phyloP scores from a whole-genome alignment of 2,797 vertebrate genomes.

The Sebastes minor region DNA sequence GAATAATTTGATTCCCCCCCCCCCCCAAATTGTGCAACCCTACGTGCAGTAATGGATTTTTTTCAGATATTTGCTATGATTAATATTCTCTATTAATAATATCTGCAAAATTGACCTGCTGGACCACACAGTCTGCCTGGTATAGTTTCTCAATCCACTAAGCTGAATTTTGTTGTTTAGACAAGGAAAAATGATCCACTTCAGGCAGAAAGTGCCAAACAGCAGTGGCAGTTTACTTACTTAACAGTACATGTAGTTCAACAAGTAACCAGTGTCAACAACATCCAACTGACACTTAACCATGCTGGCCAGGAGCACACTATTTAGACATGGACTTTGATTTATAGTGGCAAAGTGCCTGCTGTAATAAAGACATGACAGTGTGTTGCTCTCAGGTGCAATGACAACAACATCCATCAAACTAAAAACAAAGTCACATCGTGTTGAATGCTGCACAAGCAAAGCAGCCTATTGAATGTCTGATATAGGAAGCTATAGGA shows the following conservation, averaged over 20 bases:
- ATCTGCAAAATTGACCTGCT: neutral
- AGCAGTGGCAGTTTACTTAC: neutral
- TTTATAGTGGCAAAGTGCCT: constrained; percentile 4
- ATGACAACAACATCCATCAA: constrained; percentile 48
- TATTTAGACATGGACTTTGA: constrained; percentile 10
- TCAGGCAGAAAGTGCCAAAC: neutral
- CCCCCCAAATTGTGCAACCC: too few relatives aligned
- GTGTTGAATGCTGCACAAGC: neutral
- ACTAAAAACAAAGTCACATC: constrained; percentile 29
- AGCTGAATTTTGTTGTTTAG: neutral
- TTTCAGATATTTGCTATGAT: neutral
- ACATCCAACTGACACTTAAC: neutral
- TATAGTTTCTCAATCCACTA: neutral
- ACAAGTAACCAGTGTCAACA: constrained; percentile 1
- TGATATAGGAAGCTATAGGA: neutral
- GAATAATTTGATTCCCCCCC: too few relatives aligned
- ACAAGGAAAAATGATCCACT: neutral
- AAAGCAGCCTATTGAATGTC: neutral
- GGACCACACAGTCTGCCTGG: neutral
- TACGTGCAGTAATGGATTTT: neutral
- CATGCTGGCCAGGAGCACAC: neutral
- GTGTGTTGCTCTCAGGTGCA: constrained; percentile 16
- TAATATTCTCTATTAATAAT: too few relatives aligned
- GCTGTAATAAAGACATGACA: constrained; percentile 39
- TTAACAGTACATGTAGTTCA: neutral